Base-by-base conservation (phyloP, 1,140 invertebrate genomes). In the Drosophila auraria region DNA sequence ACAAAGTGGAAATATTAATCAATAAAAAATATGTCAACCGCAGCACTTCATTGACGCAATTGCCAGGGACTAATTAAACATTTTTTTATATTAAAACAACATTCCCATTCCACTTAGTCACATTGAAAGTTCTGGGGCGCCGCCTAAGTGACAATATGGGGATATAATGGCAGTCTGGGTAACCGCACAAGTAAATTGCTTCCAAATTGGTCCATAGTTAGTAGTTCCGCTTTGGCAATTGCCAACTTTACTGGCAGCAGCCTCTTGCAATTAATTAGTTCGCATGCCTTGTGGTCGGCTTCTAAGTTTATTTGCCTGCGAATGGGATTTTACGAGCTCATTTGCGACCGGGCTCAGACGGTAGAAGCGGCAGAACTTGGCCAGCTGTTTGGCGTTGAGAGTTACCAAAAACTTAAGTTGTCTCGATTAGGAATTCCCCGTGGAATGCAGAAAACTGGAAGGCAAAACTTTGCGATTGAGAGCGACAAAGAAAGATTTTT, bases 351-450 rank as follows among this genome's bases (percentile, higher is more conserved):
- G 61, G 64, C 61, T 57, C 30, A 38, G 36, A 42, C 51, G 44
- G 23, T 27, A 40, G 30, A 25, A 14, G 7, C 33, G 50, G 58
- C 23, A 74, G 27, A 30, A 62, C 57, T 42, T 20, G 25, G 53
- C 38, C 64, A 69, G 68, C 69, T 72, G 47, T 44, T 60, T 33
- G 33, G 25, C 36, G 47, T 23, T 38, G 33, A 36, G 33, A 36
- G 33, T 38, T 36, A 20, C 36, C 25, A 23, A 61, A 80, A 65
- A 78, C 58, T 76, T 76, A 73, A 33, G 56, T 54, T 76, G 64
- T 71, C 63, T 58, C 54, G 77, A 49, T 62, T 33, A 65, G 82
- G 75, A 86, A 82, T 78, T 82, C 80, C 78, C 78, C 59, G 54
- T 68, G 65, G 82, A 77, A 80, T 83, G 82, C 63, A 62, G 54